Base-by-base conservation (phyloP, 1,140 invertebrate genomes). In the Drosophila bocqueti region DNA sequence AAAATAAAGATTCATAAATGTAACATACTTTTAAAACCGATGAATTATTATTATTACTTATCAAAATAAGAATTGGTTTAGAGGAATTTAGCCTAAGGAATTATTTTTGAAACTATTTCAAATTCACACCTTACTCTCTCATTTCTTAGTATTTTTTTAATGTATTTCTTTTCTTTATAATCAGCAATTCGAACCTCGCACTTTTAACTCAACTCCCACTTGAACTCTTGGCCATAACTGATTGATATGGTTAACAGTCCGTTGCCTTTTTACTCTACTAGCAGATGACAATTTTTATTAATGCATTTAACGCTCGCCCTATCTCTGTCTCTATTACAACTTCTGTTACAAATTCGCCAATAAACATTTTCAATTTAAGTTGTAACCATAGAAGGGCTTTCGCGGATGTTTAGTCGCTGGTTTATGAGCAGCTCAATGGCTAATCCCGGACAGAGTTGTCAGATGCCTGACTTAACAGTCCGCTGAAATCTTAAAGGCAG, bases 401-500 rank as follows among this genome's bases (percentile, higher is more conserved):
- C 24, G 42, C 38, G 47, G 47, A 67, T 63, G 67, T 65, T 68
- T 68, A 40, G 65, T 72, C 72, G 81, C 64, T 83, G 81, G 72
- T 85, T 84, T 84, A 84, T 85, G 78, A 69, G 63, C 66, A 62
- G 81, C 82, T 84, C 69, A 87, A 64, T 67, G 68, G 50, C 63
- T 82, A 87, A 86, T 87, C 83, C 83, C 83, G 57, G 45, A 29
- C 79, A 76, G 52, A 83, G 65, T 81, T 58, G 59, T 67, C 76
- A 83, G 79, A 77, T 16, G 61, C 60, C 62, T 64, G 76, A 83
- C 67, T 73, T 71, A 80, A 83, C 24, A 83, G 72, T 64, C 59
- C 42, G 71, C 42, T 50, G 46, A 83, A 87, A 81, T 87, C 80
- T 87, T 87, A 83, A 87, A 87, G 76, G 57, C 61, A 69, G 55